A percentile compares a stretch with the other conserved stretches of the same genome.
Evolutionary conservation across 2,888 invertebrate species (phyloP).

Genomic region (Parapristionchus giblindavisi): DNA sequence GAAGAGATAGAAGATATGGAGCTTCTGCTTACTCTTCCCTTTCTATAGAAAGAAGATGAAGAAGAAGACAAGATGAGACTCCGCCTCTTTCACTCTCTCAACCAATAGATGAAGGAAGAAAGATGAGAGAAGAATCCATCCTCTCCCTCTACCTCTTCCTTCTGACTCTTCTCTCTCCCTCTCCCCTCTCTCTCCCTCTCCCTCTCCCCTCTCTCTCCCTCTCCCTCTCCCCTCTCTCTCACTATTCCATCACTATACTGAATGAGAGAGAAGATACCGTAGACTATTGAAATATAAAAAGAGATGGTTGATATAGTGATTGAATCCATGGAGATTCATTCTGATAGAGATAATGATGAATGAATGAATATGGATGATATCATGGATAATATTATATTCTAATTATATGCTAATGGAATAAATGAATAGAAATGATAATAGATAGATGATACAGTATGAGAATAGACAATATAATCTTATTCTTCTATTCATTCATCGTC

Average conservation of each 20-base stretch:
- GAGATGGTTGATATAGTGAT: neutral
- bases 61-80: too few relatives aligned
- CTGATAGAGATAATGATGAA: neutral
- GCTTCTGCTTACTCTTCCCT: conserved; percentile 6
- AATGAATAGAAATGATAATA: neutral
- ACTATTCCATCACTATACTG: neutral
- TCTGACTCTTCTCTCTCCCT: conserved; percentile 24
- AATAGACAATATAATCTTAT: too few relatives aligned
- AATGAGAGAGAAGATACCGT: conserved; percentile 23
- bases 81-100: conserved; percentile 31
- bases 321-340: neutral
- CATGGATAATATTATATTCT: neutral
- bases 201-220: conserved; percentile 24
- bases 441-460: neutral
- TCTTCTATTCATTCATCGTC: neutral
- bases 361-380: neutral
- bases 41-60: too few relatives aligned
- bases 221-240: conserved; percentile 18
- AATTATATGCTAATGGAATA: neutral
- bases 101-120: conserved; percentile 16
- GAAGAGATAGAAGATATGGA: neutral
- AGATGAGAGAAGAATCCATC: neutral
- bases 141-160: conserved; percentile 3
- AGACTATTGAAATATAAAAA: conserved; percentile 21
- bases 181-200: conserved; percentile 15